A percentile compares a stretch with the other conserved stretches of the same genome.
Conservation (phyloP, 2,888 invertebrate species). For the Pammene fasciana region DNA sequence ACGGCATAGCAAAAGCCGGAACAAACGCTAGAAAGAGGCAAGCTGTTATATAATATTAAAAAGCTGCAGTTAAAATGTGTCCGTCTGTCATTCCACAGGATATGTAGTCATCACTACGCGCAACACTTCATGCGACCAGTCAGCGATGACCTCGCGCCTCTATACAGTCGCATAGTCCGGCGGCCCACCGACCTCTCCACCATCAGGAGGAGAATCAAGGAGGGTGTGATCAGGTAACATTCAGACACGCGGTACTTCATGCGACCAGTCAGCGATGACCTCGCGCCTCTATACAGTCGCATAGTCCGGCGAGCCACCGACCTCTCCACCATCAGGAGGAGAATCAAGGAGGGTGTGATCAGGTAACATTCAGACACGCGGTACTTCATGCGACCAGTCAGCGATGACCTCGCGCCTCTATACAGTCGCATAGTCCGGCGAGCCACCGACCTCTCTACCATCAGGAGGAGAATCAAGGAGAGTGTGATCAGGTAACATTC, state of each 20-base stretch:
- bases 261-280: constrained; percentile 93
- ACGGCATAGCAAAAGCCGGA: no score
- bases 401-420: constrained; percentile 93
- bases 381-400: constrained; percentile 92
- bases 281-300: constrained; percentile 92
- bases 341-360: constrained; percentile 92
- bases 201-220: constrained; percentile 94
- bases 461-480: constrained; percentile 93
- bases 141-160: constrained; percentile 93
- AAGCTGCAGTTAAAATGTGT: no score
- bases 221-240: constrained; percentile 85
- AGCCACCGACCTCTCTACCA: constrained; percentile 93
- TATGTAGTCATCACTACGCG: constrained; percentile 93
- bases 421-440: constrained; percentile 91
- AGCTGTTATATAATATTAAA: no score
- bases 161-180: constrained; percentile 90
- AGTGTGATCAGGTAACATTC: constrained; percentile 86
- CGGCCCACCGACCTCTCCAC: constrained; percentile 94
- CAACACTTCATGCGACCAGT: constrained; percentile 93
- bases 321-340: constrained; percentile 90
- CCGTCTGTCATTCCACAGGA: constrained; percentile 51
- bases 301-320: constrained; percentile 94
- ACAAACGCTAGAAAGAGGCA: no score
- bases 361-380: constrained; percentile 86
- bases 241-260: constrained; percentile 93